These are phyloP conservation scores for Ostrea edulis DNA, from an alignment of 1,140 invertebrate genomes.

Conservation along the genomic window DNA sequence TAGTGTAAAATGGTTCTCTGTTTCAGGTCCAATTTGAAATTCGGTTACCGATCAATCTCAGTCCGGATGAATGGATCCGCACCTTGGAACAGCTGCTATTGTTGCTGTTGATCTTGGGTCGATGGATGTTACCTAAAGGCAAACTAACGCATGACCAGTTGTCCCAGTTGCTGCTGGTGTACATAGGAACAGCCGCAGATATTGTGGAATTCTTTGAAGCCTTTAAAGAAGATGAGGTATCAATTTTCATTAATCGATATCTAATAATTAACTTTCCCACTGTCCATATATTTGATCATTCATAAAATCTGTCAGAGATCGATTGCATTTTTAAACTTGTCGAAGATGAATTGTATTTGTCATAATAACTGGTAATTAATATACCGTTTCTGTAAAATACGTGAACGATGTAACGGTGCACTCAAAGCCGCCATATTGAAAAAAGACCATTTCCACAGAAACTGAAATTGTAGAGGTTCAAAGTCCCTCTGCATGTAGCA, in stretches of 20 bases:
- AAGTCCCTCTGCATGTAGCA: too few species aligned
- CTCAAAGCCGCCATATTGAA: too few species aligned
- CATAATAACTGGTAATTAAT: not conserved
- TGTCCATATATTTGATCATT: not conserved
- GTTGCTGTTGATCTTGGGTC: conserved; percentile 91
- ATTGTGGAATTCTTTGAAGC: conserved; percentile 98
- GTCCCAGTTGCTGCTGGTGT: conserved; percentile 91
- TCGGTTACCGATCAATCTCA: conserved; percentile 69
- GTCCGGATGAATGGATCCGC: conserved; percentile 85
- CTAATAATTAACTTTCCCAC: not conserved
- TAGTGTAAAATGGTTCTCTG: not conserved
- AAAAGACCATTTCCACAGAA: too few species aligned
- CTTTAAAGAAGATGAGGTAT: conserved; percentile 82
- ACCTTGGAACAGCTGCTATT: conserved; percentile 93
- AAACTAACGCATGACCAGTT: conserved; percentile 92
- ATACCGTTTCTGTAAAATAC: not conserved
- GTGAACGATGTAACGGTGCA: not conserved
- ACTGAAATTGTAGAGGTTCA: too few species aligned
- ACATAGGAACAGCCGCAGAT: conserved; percentile 90
- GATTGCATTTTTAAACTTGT: not conserved
- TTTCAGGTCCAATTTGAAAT: conserved; percentile 66
- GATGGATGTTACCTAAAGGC: conserved; percentile 93
- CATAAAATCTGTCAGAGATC: not conserved
- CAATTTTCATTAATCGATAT: not conserved
- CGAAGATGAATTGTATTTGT: not conserved